phyloP scores from a whole-genome alignment of 2,797 vertebrate species.

The Chelmon rostratus region DNA sequence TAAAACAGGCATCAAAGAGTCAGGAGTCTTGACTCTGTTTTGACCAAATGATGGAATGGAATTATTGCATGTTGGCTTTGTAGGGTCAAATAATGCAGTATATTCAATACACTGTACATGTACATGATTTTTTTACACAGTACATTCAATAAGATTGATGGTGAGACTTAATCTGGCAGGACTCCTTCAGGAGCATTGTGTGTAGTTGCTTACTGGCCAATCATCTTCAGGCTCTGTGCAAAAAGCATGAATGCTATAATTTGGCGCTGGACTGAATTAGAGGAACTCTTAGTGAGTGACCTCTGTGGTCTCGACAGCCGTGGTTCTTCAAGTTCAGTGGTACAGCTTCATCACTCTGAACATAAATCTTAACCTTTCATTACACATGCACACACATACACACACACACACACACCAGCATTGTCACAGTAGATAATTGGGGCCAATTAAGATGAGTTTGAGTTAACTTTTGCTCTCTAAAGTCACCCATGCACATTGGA shows the following conservation, averaged over 20 bases:
- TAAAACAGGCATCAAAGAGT: no score
- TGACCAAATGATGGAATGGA: no score
- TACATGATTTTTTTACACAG: no score
- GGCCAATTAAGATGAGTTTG: slow-evolving; percentile 75
- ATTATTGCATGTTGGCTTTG: background rate
- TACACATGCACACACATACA: slow-evolving; percentile 51
- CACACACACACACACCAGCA: slow-evolving; percentile 26
- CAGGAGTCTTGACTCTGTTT: no score
- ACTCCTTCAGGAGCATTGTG: background rate
- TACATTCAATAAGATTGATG: background rate
- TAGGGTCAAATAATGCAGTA: background rate
- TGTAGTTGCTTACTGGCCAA: slow-evolving; percentile 24
- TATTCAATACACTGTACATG: background rate
- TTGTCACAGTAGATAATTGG: slow-evolving; percentile 77
- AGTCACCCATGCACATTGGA: slow-evolving; percentile 61
- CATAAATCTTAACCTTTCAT: slow-evolving; percentile 83
- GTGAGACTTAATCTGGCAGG: background rate
- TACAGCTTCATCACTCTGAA: slow-evolving; percentile 72
- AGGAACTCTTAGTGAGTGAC: slow-evolving; percentile 25
- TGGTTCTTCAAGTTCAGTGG: slow-evolving; percentile 58
- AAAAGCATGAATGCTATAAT: slow-evolving; percentile 35
- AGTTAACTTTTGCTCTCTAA: slow-evolving; percentile 66
- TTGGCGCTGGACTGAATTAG: slow-evolving; percentile 22
- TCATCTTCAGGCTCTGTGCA: slow-evolving; percentile 22
- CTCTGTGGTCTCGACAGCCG: slow-evolving; percentile 29